Evolutionary conservation across 2,797 vertebrate genomes (phyloP).

Genomic region (Aviceda cuculoides): DNA sequence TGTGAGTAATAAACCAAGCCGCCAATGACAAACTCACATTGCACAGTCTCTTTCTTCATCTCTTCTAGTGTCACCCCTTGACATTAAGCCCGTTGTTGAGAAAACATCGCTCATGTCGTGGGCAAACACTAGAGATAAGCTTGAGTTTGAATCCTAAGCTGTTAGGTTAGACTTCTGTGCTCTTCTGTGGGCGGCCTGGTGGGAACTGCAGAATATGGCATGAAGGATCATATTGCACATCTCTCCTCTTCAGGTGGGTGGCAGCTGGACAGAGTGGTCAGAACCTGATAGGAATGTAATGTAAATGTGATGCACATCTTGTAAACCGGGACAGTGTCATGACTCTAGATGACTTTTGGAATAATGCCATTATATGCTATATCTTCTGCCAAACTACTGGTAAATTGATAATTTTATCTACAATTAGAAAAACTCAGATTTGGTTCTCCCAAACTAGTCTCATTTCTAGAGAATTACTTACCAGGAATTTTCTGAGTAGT

Average conservation of each 20-base stretch:
- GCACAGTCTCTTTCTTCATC: not conserved
- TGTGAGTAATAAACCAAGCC: not conserved
- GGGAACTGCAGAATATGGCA: not conserved
- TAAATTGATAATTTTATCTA: not conserved
- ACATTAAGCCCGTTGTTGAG: not conserved
- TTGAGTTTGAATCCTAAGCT: not conserved
- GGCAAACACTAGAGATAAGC: not conserved
- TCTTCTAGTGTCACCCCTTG: not conserved
- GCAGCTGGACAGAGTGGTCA: not conserved
- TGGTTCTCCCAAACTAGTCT: not conserved
- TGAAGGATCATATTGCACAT: not conserved
- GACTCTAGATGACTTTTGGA: not conserved
- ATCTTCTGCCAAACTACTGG: not conserved
- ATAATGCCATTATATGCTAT: not conserved
- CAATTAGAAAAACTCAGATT: not conserved
- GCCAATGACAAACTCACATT: not conserved
- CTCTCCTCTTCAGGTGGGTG: not conserved
- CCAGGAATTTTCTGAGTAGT: not conserved
- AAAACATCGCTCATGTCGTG: not conserved
- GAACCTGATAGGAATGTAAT: not conserved
- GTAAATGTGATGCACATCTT: not conserved
- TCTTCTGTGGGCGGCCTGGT: not conserved
- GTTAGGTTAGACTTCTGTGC: not conserved
- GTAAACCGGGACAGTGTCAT: fast-evolving
- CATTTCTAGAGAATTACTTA: not conserved